Percentiles rank a stretch among this genome's conserved stretches.
Conservation (phyloP, 2,113 vertebrate genomes). For the Serilophus lunatus region DNA sequence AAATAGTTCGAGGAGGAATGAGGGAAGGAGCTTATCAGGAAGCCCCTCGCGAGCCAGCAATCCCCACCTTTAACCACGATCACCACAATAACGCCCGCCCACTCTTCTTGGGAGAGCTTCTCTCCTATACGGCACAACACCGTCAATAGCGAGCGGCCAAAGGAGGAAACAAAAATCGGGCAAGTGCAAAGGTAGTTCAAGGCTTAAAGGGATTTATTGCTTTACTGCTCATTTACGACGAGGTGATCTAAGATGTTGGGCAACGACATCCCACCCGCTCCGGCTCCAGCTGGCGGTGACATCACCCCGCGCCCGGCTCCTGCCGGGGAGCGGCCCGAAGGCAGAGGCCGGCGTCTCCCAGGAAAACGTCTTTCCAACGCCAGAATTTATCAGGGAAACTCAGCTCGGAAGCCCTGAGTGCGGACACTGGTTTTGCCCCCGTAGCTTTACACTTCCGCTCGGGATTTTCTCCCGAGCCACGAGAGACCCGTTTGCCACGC, state of each 20-base stretch:
- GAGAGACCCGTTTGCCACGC: accelerated
- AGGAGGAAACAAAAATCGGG: neutral
- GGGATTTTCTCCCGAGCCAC: neutral
- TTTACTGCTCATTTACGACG: neutral
- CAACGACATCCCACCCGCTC: no score
- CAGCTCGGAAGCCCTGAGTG: neutral
- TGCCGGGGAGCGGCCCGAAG: neutral
- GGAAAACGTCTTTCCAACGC: neutral
- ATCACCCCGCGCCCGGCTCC: neutral
- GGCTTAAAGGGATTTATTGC: neutral
- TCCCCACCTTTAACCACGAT: neutral
- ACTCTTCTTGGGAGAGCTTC: no score
- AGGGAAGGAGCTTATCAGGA: neutral
- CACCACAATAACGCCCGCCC: neutral
- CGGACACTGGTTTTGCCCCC: neutral
- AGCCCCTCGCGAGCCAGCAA: neutral
- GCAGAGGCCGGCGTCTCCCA: neutral
- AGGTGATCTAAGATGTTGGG: neutral
- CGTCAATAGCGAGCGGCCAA: neutral
- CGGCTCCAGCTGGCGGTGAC: neutral
- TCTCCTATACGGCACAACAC: neutral
- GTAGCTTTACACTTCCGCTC: neutral
- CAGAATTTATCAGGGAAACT: neutral
- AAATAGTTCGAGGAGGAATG: neutral
- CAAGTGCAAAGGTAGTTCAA: neutral